Percentiles rank a stretch among this genome's conserved stretches.
These are phyloP conservation scores for Bolinopsis microptera DNA, from an alignment of 37 sponge, comb jelly and placozoan species.

Conservation along the genomic window DNA sequence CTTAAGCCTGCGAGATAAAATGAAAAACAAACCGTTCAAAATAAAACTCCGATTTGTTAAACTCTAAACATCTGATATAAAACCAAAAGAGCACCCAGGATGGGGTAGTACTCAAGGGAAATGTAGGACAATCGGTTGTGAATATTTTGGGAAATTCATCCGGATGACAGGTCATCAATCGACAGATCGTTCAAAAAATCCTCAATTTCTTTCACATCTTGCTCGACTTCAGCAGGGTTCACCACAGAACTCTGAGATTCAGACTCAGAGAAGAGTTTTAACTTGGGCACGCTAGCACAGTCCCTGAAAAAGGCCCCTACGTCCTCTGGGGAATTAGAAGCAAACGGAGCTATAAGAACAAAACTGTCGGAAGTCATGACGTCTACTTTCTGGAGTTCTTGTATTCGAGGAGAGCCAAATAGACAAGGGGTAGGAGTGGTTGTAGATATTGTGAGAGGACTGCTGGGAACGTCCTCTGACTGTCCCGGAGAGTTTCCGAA, in stretches of 20 bases:
- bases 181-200: conserved; percentile 35
- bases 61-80: neutral
- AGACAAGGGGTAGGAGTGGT: neutral
- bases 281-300: conserved; percentile 61
- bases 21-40: neutral
- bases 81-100: no score
- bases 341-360: conserved; percentile 43
- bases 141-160: neutral
- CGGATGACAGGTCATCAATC: conserved; percentile 30
- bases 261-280: conserved; percentile 44
- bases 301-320: conserved; percentile 51
- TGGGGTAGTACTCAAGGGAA: neutral
- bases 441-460: neutral
- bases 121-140: neutral
- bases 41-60: neutral
- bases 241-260: conserved; percentile 34
- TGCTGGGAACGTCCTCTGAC: neutral
- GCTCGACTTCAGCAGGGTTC: conserved; percentile 32
- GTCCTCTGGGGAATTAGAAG: conserved; percentile 44
- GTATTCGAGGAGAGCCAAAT: neutral
- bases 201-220: conserved; percentile 52
- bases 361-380: conserved; percentile 65
- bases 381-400: conserved; percentile 4
- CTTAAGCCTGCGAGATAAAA: neutral
- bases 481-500: neutral